Base-by-base conservation (phyloP, 2,113 vertebrate species). In the Tragulus kanchil region DNA sequence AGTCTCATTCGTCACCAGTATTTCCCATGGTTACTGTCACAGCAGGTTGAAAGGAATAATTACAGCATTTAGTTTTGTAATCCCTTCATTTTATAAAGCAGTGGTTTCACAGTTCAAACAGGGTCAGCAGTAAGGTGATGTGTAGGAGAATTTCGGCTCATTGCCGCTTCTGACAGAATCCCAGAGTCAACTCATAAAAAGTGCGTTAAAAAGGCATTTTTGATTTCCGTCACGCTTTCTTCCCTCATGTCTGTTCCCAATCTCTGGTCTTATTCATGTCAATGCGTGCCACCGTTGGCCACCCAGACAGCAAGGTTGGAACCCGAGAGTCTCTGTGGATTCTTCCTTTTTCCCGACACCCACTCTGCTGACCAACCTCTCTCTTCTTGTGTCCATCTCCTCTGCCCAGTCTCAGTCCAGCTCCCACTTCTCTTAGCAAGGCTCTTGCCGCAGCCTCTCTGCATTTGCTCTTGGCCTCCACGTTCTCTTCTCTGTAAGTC, bases 1-100 rank as follows among this genome's bases (percentile, higher is more conserved):
- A 36, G 64, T 85, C n/a, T 67, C 28, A 25, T 89, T 65, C 13
- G n/a, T n/a, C n/a, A n/a, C n/a, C n/a, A n/a, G n/a, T n/a, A n/a
- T n/a, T n/a, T n/a, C n/a, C n/a, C n/a, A n/a, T n/a, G n/a, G n/a
- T n/a, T n/a, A n/a, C n/a, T n/a, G n/a, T n/a, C n/a, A n/a, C n/a
- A n/a, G n/a, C n/a, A n/a, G n/a, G 48, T 50, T 77, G 65, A 94
- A n/a, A 85, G 52, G 28, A 71, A 81, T 90, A 95, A 93, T 94
- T 54, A 59, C 6, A 25, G 15, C 77, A 75, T 61, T 95, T 85
- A 82, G 25, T 82, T 89, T 85, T 75, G 45, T 81, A 97, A 93
- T 79, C 62, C 67, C 58, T 42, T 81, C 67, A 67, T 89, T 94
- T 95, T 91, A 71, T 64, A 67, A 92, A 91, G 19, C 45, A 82